Conservation (phyloP, 2,797 vertebrate genomes). For the Sebastolobus alascanus region DNA sequence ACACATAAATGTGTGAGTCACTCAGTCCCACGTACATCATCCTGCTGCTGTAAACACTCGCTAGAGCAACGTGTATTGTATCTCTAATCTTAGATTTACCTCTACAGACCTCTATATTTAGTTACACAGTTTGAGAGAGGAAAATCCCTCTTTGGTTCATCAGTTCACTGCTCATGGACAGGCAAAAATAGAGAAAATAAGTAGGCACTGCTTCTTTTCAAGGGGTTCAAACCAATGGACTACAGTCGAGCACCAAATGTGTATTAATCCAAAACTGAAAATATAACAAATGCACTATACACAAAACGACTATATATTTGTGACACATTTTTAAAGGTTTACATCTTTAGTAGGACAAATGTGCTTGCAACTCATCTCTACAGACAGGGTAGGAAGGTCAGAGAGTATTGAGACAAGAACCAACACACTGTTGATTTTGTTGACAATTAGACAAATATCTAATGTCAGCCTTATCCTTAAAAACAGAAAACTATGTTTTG, state of each 20-base stretch:
- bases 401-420: not conserved
- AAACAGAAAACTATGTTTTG: not conserved
- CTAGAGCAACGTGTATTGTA: not conserved
- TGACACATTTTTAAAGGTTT: not conserved
- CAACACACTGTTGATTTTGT: not conserved
- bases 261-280: not conserved
- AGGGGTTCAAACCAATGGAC: not conserved
- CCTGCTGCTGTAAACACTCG: not conserved
- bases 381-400: not conserved
- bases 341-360: not conserved
- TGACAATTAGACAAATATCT: not conserved
- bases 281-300: no score
- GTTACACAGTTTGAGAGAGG: not conserved
- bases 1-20: conserved; percentile 7
- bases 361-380: not conserved
- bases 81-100: not conserved
- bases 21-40: not conserved
- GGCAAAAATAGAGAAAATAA: not conserved
- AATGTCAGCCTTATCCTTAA: not conserved
- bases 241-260: not conserved
- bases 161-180: not conserved
- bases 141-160: not conserved
- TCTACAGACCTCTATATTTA: not conserved
- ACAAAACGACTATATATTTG: no score
- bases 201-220: not conserved